phyloP scores from a whole-genome alignment of 1,140 invertebrate genomes.

The Steinernema feltiae region DNA sequence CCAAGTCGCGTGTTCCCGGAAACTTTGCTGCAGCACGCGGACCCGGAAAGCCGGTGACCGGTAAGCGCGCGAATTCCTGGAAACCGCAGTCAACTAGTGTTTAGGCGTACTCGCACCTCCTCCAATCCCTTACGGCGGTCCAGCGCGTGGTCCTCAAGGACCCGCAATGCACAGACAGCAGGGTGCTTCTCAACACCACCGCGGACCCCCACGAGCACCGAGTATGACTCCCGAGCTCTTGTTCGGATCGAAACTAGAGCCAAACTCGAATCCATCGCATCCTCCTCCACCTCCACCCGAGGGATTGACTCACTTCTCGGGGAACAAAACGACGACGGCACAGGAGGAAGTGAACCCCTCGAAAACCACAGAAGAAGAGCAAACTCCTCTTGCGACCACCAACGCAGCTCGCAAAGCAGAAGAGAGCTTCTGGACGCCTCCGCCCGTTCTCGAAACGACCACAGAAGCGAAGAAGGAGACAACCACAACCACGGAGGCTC shows the following conservation, averaged over 20 bases:
- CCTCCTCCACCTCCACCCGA: neutral
- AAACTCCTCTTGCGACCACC: neutral
- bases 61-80: neutral
- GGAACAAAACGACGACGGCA: neutral
- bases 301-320: neutral
- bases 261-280: constrained; percentile 5
- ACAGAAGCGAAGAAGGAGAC: too few relatives aligned
- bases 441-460: too few relatives aligned
- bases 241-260: constrained; percentile 26
- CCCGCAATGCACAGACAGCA: neutral
- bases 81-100: neutral
- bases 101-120: neutral
- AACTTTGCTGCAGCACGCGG: constrained; percentile 16
- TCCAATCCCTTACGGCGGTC: neutral
- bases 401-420: neutral
- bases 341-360: neutral
- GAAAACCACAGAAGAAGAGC: neutral
- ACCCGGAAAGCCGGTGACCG: neutral
- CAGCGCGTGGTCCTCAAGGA: too few relatives aligned
- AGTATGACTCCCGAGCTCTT: constrained; percentile 31
- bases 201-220: neutral
- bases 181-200: neutral
- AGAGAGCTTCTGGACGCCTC: too few relatives aligned
- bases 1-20: constrained; percentile 12
- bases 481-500: neutral